These are phyloP conservation scores for Ivindomyrus marchei DNA, from an alignment of 2,113 vertebrate species.

Conservation along the genomic window DNA sequence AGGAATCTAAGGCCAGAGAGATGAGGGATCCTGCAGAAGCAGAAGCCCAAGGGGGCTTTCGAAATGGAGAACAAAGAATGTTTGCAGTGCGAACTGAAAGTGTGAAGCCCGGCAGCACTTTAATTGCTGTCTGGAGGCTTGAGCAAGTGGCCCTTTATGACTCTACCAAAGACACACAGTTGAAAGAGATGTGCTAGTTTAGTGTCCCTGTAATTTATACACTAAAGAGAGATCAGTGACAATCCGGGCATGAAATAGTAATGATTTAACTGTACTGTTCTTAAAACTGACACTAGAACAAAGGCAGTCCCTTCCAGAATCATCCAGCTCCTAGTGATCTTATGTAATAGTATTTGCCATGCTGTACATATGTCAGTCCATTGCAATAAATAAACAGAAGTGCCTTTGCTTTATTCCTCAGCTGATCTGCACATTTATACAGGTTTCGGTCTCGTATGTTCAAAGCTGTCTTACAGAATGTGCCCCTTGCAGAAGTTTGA, in stretches of 20 bases:
- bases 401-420: background rate
- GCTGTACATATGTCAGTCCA: background rate
- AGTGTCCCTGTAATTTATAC: background rate
- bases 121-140: background rate
- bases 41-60: background rate
- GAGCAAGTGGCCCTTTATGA: background rate
- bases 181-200: background rate
- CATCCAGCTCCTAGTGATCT: background rate
- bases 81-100: background rate
- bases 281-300: background rate
- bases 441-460: background rate
- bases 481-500: background rate
- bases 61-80: background rate
- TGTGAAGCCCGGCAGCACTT: background rate
- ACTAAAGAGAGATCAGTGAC: background rate
- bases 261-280: background rate
- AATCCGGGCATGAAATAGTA: background rate
- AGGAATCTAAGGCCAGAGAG: conserved; percentile 17
- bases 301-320: background rate
- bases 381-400: background rate
- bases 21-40: background rate
- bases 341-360: background rate
- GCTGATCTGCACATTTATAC: background rate
- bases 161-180: background rate
- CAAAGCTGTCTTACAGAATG: background rate